These are phyloP conservation scores for Phoxinus dragarum DNA, from an alignment of 2,797 vertebrate species.

Conservation along the genomic window DNA sequence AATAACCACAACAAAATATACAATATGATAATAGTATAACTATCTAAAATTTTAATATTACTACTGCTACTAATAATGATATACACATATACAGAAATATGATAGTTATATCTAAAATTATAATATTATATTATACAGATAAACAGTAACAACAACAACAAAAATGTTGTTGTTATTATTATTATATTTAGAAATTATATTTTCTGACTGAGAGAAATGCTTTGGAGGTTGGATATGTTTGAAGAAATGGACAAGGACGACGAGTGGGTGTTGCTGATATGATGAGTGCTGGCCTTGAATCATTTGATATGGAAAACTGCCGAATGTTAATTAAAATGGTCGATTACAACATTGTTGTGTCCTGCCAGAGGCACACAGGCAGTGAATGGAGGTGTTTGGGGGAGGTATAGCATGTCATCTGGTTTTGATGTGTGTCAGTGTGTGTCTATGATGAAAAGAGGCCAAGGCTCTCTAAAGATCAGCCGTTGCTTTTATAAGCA, in stretches of 20 bases:
- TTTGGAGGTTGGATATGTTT: slow-evolving; percentile 22
- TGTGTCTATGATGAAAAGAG: slow-evolving; percentile 63
- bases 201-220: background rate
- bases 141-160: background rate
- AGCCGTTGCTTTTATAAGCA: slow-evolving; percentile 61
- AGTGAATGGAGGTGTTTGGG: slow-evolving; percentile 36
- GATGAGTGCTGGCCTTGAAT: slow-evolving; percentile 23
- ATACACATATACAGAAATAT: background rate
- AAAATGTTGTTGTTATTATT: background rate
- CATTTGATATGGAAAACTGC: slow-evolving; percentile 72
- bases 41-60: background rate
- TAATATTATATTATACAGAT: background rate
- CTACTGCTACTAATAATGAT: background rate
- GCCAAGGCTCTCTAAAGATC: slow-evolving; percentile 61
- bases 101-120: background rate
- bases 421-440: slow-evolving; percentile 81
- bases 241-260: background rate
- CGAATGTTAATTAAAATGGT: slow-evolving; percentile 62
- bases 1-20: background rate
- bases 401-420: slow-evolving; percentile 74
- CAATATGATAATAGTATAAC: background rate
- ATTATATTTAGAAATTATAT: background rate
- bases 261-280: slow-evolving; percentile 25
- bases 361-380: slow-evolving; percentile 55
- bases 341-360: slow-evolving; percentile 59